These are phyloP conservation scores for Drosophila equinoxialis DNA, from an alignment of 1,140 invertebrate genomes.

Conservation along the genomic window DNA sequence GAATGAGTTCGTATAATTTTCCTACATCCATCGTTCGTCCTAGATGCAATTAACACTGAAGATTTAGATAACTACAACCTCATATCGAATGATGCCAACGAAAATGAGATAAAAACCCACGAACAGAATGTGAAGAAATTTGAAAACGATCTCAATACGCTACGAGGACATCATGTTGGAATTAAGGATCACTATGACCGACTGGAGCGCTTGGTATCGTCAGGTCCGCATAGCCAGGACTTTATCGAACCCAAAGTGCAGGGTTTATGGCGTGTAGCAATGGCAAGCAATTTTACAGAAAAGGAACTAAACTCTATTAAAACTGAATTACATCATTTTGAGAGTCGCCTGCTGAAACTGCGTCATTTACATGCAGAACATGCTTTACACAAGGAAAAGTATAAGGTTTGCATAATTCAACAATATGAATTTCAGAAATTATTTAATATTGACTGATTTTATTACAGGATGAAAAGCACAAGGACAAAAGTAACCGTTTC, in stretches of 20 bases:
- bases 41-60: slow-evolving; percentile 86
- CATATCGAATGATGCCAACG: slow-evolving; percentile 81
- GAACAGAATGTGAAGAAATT: slow-evolving; percentile 84
- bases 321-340: slow-evolving; percentile 94
- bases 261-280: slow-evolving; percentile 92
- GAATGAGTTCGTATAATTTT: too few relatives aligned
- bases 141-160: slow-evolving; percentile 86
- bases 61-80: slow-evolving; percentile 86
- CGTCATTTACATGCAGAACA: slow-evolving; percentile 91
- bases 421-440: not conserved
- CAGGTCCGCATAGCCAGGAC: slow-evolving; percentile 89
- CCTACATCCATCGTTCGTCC: not conserved
- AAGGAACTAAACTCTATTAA: slow-evolving; percentile 93
- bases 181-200: slow-evolving; percentile 92
- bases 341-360: slow-evolving; percentile 92
- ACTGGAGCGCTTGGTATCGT: slow-evolving; percentile 88
- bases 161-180: slow-evolving; percentile 90
- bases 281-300: slow-evolving; percentile 90
- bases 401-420: slow-evolving; percentile 83
- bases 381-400: slow-evolving; percentile 86
- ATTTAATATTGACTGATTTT: not conserved
- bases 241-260: slow-evolving; percentile 96
- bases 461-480: slow-evolving; percentile 85
- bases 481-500: slow-evolving; percentile 86
- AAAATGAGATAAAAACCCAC: slow-evolving; percentile 78